phyloP scores from a whole-genome alignment of 2,113 vertebrate genomes.

The Urocynchramus pylzowi region DNA sequence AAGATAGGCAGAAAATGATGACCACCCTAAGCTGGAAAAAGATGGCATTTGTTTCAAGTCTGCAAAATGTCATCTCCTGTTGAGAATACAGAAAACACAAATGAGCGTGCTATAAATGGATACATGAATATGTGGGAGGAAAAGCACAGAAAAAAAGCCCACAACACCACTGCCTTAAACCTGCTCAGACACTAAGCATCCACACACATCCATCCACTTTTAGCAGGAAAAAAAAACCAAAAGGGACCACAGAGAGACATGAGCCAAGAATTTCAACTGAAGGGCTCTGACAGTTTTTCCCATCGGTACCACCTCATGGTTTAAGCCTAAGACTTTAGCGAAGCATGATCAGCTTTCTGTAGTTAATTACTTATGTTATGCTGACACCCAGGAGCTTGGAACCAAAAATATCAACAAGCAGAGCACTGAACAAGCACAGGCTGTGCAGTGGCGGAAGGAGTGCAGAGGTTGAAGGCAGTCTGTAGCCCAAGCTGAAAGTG shows the following conservation, averaged over 20 bases:
- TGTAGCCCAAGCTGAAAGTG: neutral
- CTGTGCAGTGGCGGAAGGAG: neutral
- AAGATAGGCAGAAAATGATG: neutral
- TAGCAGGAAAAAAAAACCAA: rapidly evolving
- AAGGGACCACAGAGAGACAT: rapidly evolving
- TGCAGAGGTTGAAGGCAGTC: neutral
- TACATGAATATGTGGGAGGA: neutral
- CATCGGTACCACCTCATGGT: neutral
- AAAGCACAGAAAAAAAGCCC: neutral
- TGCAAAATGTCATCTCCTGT: neutral
- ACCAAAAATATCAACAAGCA: neutral
- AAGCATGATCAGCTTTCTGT: neutral
- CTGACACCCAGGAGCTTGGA: neutral
- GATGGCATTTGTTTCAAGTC: neutral
- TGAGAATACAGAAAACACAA: neutral
- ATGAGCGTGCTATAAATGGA: neutral
- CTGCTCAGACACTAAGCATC: neutral
- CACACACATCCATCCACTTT: neutral
- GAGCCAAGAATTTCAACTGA: neutral
- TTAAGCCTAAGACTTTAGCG: neutral
- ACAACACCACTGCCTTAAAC: neutral
- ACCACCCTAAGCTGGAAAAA: neutral
- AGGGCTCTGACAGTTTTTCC: neutral
- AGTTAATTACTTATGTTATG: neutral
- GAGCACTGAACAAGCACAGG: neutral